Evolutionary conservation across 2,797 vertebrate species (phyloP), one percentile per base, ranked within the genome.

Genomic region (Hippocampus kuda): DNA sequence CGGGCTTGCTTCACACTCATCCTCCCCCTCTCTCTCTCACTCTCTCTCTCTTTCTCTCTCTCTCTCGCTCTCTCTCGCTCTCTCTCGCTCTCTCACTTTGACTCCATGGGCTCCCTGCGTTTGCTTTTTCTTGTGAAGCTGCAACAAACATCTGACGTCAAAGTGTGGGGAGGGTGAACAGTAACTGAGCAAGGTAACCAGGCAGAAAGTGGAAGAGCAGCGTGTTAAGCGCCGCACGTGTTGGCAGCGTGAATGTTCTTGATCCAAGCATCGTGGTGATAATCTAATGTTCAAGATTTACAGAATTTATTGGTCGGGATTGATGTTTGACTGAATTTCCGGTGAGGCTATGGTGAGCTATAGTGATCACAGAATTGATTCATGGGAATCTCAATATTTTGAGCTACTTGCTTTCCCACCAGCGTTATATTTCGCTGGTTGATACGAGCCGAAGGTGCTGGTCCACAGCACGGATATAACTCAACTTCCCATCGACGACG

Each of bases 61-160:
- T 22, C 7, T 11, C 38, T 65, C 20, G 60, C 56, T 11, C 2
- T 13, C 61, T 24, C 64, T 49, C 24, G n/a, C n/a, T 11, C 38
- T 65, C 20, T 63, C 54, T 5, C 3, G 26, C 61, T 24, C 64
- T 49, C 24, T 51, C 51, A 30, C 41, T n/a, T 16, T 67, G 56
- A 24, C 48, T 26, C 38, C 74, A 41, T 72, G 48, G 27, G 11
- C 49, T 68, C 68, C 70, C 56, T 16, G 34, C 67, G 42, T 62
- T 49, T 77, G 75, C 41, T 66, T 38, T 59, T 66, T 54, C 0
- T 24, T 11, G 59, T 86, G 82, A 75, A 85, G 73, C 80, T 68
- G 71, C 84, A 82, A 77, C 72, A 60, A 72, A 70, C 73, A 72
- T 65, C 73, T 75, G 70, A 77, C 81, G 83, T 84, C 84, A 85